Evolutionary conservation across 2,888 invertebrate genomes (phyloP).

Genomic region (Caenorhabditis plicata): DNA sequence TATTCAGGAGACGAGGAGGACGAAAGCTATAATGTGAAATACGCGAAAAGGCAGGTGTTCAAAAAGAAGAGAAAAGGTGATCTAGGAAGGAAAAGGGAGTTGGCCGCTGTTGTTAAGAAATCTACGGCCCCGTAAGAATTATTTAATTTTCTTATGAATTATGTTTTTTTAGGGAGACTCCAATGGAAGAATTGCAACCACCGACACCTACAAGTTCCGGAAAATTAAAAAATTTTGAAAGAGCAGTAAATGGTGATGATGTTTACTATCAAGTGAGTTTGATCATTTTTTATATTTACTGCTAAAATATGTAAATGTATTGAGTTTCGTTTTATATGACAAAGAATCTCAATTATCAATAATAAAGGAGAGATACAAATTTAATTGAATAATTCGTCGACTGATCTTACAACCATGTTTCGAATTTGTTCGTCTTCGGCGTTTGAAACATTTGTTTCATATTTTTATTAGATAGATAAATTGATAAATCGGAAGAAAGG

Average conservation of each 20-base stretch:
- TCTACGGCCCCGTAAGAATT: conserved; percentile 18
- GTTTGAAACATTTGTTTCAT: too few relatives aligned
- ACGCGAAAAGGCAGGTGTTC: conserved; percentile 38
- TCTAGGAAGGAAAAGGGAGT: conserved; percentile 42
- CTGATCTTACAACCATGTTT: too few relatives aligned
- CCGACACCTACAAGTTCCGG: conserved; percentile 30
- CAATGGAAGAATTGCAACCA: conserved; percentile 16
- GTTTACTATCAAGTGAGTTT: conserved; percentile 29
- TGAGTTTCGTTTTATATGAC: too few relatives aligned
- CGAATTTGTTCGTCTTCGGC: too few relatives aligned
- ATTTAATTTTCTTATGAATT: background rate
- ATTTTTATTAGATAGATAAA: too few relatives aligned
- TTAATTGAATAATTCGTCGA: too few relatives aligned
- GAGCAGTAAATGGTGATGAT: conserved; percentile 51
- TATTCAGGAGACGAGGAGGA: conserved; percentile 39
- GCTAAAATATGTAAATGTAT: too few relatives aligned
- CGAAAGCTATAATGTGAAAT: conserved; percentile 14
- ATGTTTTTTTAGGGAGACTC: conserved; percentile 13
- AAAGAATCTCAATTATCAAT: too few relatives aligned
- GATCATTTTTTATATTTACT: too few relatives aligned
- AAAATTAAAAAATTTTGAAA: conserved; percentile 41
- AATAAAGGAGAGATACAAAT: too few relatives aligned
- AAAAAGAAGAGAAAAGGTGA: conserved; percentile 38
- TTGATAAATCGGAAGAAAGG: too few relatives aligned
- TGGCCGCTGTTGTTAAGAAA: conserved; percentile 33